Evolutionary conservation across 2,797 vertebrate species (phyloP), one percentile per base, ranked within the genome.

Genomic region (Coracias cyanogaster): DNA sequence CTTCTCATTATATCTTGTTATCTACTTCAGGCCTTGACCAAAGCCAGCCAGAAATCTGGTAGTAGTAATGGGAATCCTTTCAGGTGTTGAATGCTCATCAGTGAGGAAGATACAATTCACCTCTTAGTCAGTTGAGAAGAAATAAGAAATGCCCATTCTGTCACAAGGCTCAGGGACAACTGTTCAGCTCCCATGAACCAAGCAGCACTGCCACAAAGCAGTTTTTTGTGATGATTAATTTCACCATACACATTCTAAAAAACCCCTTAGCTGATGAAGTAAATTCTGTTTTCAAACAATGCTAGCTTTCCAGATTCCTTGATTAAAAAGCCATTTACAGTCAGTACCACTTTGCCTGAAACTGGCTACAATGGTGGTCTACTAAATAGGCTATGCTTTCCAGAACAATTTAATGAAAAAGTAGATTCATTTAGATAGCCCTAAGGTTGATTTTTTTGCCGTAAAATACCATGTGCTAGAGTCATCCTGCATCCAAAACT

Each of bases 171-270:
- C 1, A 0, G 29, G 29, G 37, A 65, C 11, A 69, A 49, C 2
- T 0, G 0, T 43, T 89, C 28, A 21, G 20, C 46, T 94, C 20
- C 66, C 16, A 35, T 6, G 15, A 17, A 87, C 3, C 0, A 1
- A 74, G 33, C 0, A 4, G 37, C 25, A 61, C 10, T 61, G 28
- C 7, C 33, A 81, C 19, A 45, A 35, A 72, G 28, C 24, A 26
- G 8, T 16, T 81, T 69, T 51, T 62, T 49, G 58, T 48, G 9
- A 86, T 19, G 15, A 51, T 9, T 57, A 28, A 67, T 67, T 86
- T 83, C 41, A 90, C 37, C 55, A 26, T 21, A 26, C 3, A 41
- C 8, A 60, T 84, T 81, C 49, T 80, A 24, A 15, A 74, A 89
- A 69, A 0, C 4, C 16, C 9, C 66, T 57, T 61, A 80, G 48